phyloP scores from a whole-genome alignment of 2,113 vertebrate species.

The Cathartes aura region DNA sequence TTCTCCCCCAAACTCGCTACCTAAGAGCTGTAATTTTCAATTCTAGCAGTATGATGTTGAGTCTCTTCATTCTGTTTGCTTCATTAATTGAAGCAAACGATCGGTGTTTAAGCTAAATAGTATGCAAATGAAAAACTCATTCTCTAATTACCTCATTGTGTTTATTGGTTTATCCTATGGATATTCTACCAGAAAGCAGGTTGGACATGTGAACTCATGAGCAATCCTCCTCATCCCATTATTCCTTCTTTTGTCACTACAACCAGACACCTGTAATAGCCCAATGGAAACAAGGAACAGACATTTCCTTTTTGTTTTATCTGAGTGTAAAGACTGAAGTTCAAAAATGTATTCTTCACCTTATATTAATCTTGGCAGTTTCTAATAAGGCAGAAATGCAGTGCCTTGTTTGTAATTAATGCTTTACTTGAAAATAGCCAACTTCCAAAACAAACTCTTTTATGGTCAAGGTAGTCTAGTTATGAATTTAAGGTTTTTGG shows the following conservation, averaged over 20 bases:
- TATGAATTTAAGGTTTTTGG: neutral
- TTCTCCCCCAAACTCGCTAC: neutral
- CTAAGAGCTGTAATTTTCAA: neutral
- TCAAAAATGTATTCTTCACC: neutral
- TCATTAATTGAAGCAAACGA: neutral
- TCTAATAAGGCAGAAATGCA: neutral
- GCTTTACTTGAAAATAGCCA: neutral
- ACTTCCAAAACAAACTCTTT: neutral
- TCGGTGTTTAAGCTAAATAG: conserved; percentile 18
- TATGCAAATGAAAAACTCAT: neutral
- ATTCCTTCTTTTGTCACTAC: neutral
- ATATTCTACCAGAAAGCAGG: neutral
- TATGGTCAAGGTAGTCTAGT: neutral
- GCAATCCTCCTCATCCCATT: neutral
- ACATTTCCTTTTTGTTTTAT: neutral
- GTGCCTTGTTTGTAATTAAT: neutral
- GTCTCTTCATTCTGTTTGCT: neutral
- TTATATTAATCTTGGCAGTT: neutral
- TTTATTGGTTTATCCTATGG: neutral
- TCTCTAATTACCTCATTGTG: neutral
- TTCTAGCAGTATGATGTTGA: neutral
- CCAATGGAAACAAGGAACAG: neutral
- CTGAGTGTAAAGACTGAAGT: neutral
- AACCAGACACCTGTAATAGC: neutral
- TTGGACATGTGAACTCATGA: neutral